phyloP scores from a whole-genome alignment of 2,888 invertebrate genomes.

The Byasa hedistus region DNA sequence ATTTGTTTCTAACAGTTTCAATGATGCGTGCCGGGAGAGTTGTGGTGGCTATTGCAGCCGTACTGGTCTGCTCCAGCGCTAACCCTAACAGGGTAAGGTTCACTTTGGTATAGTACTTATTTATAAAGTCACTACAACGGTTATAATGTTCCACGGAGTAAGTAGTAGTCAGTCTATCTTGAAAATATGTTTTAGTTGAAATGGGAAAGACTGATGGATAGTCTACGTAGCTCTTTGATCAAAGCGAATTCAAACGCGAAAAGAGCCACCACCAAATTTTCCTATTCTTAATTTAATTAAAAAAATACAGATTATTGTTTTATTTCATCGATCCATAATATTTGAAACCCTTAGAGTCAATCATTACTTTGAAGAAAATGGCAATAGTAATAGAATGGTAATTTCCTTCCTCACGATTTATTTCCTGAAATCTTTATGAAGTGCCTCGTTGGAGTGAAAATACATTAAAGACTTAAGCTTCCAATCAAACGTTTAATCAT shows the following conservation, averaged over 20 bases:
- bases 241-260: too few species aligned
- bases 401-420: slow-evolving; percentile 39
- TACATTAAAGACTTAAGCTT: slow-evolving; percentile 58
- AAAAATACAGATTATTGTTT: too few species aligned
- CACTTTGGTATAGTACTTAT: too few species aligned
- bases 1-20: not conserved
- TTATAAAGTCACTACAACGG: too few species aligned
- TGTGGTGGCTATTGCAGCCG: slow-evolving; percentile 57
- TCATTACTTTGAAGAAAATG: not conserved
- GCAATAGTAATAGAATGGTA: slow-evolving; percentile 40
- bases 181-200: too few species aligned
- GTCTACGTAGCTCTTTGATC: too few species aligned
- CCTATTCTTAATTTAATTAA: too few species aligned
- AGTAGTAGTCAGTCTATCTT: too few species aligned
- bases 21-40: slow-evolving; percentile 61
- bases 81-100: slow-evolving; percentile 61
- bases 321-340: not conserved
- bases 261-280: too few species aligned
- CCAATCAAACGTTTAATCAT: slow-evolving; percentile 57
- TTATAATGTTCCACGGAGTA: too few species aligned
- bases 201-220: too few species aligned
- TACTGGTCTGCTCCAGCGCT: slow-evolving; percentile 65
- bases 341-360: not conserved
- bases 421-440: slow-evolving; percentile 37
- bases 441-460: slow-evolving; percentile 35